Evolutionary conservation across 1,140 invertebrate species (phyloP), one percentile per base, ranked within the genome.

Genomic region (Orius laevigatus): DNA sequence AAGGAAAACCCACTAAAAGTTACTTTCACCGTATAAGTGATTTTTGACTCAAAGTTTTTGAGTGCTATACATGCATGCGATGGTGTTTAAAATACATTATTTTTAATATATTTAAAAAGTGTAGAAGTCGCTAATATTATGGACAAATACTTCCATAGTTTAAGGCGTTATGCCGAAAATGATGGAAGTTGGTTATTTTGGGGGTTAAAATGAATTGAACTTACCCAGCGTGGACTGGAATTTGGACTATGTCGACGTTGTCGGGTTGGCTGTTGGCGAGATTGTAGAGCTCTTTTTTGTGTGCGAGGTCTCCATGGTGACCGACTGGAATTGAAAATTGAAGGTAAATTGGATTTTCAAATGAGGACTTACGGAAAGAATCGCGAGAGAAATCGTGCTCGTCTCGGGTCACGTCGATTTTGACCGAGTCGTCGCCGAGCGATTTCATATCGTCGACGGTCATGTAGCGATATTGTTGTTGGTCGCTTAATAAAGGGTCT

Each of bases 401-500:
- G 62, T 83, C 79, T 58, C 74, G 70, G 2, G 78, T 81, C 18
- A 81, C 78, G 63, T 81, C 80, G 56, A 81, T 75, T 54, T 76
- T 71, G 64, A 81, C 71, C 12, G 79, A 82, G 63, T 84, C 81
- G 63, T 84, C 81, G 45, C 76, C 78, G 54, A 84, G 68, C 33
- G 77, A 79, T 66, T 84, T 84, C 79, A 83, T 83, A 56, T 84
- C 79, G 64, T 84, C 81, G 50, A 76, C 76, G 50, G 80, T 84
- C 75, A 89, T 82, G 69, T 89, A 89, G 55, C 84, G 74, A 67
- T 88, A 89, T 53, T 86, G 83, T 56, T 87, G 83, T 59, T 80
- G 77, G 65, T 90, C 80, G 57, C 75, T 78, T 33, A 76, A 60
- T 67, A 81, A 73, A 33, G 75, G 76, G 66, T 83, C 80, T 67